phyloP scores from a whole-genome alignment of 2,888 invertebrate genomes.

The Agrochola litura region DNA sequence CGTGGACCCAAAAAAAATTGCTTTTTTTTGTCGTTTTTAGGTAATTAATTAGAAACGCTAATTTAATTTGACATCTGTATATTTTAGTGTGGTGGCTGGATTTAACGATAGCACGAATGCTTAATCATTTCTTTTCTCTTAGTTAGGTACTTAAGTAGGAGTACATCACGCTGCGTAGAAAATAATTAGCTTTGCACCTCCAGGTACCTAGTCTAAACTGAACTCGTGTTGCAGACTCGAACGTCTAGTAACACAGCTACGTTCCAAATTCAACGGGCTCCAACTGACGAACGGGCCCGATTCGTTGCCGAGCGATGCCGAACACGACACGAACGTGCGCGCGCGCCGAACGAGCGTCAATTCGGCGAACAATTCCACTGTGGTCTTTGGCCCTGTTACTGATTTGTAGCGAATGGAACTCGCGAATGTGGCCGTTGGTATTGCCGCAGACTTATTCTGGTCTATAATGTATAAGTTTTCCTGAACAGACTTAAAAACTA shows the following conservation, averaged over 20 bases:
- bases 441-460: conserved; percentile 80
- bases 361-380: conserved; percentile 83
- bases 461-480: conserved; percentile 75
- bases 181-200: conserved; percentile 48
- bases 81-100: conserved; percentile 51
- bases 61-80: too few species aligned
- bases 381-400: conserved; percentile 91
- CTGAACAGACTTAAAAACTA: conserved; percentile 55
- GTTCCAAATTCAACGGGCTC: conserved; percentile 87
- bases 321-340: conserved; percentile 80
- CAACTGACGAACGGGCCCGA: conserved; percentile 85
- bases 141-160: conserved; percentile 28
- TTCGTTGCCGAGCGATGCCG: conserved; percentile 85
- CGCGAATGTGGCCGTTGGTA: conserved; percentile 71
- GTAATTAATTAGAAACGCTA: too few species aligned
- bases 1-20: too few species aligned
- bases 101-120: conserved; percentile 40
- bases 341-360: conserved; percentile 81
- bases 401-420: conserved; percentile 89
- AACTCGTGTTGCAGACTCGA: conserved; percentile 89
- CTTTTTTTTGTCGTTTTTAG: too few species aligned
- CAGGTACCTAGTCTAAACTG: conserved; percentile 71
- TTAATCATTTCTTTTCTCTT: conserved; percentile 31
- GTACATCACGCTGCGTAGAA: conserved; percentile 42
- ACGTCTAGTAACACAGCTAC: conserved; percentile 90